These are phyloP conservation scores for Synanthedon vespiformis DNA, from an alignment of 2,888 invertebrate genomes.

Conservation along the genomic window DNA sequence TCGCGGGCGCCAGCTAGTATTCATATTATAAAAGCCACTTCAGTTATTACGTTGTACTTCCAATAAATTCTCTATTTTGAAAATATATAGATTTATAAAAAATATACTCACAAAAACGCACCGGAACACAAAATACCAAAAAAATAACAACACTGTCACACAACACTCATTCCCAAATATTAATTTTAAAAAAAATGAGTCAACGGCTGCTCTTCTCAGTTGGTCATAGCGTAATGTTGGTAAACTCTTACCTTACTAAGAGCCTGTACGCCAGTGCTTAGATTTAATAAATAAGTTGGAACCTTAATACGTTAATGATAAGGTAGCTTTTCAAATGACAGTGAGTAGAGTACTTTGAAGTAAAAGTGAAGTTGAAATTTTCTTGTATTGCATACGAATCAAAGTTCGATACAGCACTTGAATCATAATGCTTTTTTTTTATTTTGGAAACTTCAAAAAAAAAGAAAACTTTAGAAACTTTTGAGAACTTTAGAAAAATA, in stretches of 20 bases:
- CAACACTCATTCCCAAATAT: neutral
- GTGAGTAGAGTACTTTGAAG: neutral
- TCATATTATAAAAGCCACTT: too few relatives aligned
- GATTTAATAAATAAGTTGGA: too few relatives aligned
- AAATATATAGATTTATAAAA: neutral
- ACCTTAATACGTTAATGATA: too few relatives aligned
- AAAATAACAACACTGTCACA: neutral
- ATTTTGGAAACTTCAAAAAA: too few relatives aligned
- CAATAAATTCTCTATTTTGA: too few relatives aligned
- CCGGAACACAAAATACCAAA: neutral
- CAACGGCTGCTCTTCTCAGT: neutral
- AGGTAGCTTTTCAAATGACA: too few relatives aligned
- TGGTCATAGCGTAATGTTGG: neutral
- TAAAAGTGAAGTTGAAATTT: slow-evolving; percentile 2
- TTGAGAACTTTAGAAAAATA: too few relatives aligned
- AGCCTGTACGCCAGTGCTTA: neutral
- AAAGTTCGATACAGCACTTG: too few relatives aligned
- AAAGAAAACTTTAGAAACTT: too few relatives aligned
- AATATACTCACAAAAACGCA: neutral
- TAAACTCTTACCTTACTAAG: neutral
- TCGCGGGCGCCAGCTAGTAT: too few relatives aligned
- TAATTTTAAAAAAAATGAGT: neutral
- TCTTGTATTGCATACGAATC: neutral
- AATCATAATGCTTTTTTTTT: too few relatives aligned
- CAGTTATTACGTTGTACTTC: too few relatives aligned